phyloP scores from a whole-genome alignment of 2,888 invertebrate species.

The Melanostoma scalare region DNA sequence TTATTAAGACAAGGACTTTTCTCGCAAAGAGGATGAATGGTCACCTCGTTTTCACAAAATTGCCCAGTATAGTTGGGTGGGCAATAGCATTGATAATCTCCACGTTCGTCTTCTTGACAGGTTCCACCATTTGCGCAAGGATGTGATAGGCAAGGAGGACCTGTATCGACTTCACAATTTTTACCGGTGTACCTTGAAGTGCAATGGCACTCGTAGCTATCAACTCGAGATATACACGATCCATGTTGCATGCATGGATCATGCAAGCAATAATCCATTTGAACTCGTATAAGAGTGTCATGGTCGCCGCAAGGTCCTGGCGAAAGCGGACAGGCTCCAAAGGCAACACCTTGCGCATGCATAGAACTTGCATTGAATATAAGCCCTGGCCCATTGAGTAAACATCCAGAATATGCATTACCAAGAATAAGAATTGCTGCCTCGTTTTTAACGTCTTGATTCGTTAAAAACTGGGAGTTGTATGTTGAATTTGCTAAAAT shows the following conservation, averaged over 20 bases:
- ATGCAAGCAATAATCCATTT: constrained; percentile 88
- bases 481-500: constrained; percentile 88
- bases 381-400: constrained; percentile 93
- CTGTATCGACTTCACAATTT: constrained; percentile 92
- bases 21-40: constrained; percentile 87
- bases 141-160: constrained; percentile 87
- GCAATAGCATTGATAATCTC: constrained; percentile 89
- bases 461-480: constrained; percentile 88
- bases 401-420: constrained; percentile 91
- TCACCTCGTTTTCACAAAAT: constrained; percentile 89
- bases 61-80: constrained; percentile 86
- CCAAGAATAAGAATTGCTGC: constrained; percentile 90
- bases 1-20: constrained; percentile 91
- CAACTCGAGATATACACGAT: constrained; percentile 88
- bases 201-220: constrained; percentile 93
- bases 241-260: constrained; percentile 93
- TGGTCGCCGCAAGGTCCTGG: constrained; percentile 86
- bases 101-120: constrained; percentile 87
- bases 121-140: constrained; percentile 89
- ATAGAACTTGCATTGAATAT: constrained; percentile 87
- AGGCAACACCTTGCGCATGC: constrained; percentile 87
- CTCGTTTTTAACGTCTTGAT: constrained; percentile 87
- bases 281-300: constrained; percentile 84
- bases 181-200: constrained; percentile 92
- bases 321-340: constrained; percentile 90